Percentiles rank a stretch among this genome's conserved stretches.
Conservation (phyloP, 2,888 invertebrate genomes). For the Agrochola litura region DNA sequence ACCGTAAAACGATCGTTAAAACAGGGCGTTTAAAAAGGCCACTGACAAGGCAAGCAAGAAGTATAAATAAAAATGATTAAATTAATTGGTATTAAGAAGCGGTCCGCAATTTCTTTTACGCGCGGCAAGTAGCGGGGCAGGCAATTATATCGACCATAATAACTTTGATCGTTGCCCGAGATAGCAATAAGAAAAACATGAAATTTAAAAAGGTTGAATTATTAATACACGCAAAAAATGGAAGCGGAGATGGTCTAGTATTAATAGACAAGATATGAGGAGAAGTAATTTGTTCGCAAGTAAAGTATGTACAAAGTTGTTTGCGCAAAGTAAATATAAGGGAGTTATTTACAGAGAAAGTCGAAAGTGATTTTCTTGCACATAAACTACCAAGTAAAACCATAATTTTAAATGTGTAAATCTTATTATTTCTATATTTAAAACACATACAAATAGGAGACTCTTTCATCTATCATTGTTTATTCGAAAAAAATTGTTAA, state of each 20-base stretch:
- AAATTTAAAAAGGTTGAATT: conserved; percentile 60
- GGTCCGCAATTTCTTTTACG: conserved; percentile 68
- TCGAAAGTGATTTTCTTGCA: neutral
- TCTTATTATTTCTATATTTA: neutral
- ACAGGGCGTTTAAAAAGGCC: conserved; percentile 44
- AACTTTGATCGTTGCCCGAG: conserved; percentile 67
- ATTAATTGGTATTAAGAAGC: conserved; percentile 68
- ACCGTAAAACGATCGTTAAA: conserved; percentile 18
- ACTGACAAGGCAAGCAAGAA: conserved; percentile 52
- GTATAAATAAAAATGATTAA: conserved; percentile 66
- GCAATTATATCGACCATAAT: conserved; percentile 70
- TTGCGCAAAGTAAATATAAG: neutral
- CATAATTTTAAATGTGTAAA: neutral
- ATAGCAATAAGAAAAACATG: conserved; percentile 66
- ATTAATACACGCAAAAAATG: conserved; percentile 44
- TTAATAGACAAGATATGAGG: conserved; percentile 22
- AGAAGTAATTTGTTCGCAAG: conserved; percentile 10
- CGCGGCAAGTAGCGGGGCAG: conserved; percentile 57
- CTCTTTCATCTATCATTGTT: too few relatives aligned
- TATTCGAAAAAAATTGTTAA: too few relatives aligned
- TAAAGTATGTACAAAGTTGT: neutral
- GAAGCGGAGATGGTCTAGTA: conserved; percentile 35
- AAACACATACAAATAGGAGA: neutral
- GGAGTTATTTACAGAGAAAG: neutral
- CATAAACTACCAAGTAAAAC: neutral